Evolutionary conservation across 2,888 invertebrate genomes (phyloP).

Genomic region (Acleris laterana): DNA sequence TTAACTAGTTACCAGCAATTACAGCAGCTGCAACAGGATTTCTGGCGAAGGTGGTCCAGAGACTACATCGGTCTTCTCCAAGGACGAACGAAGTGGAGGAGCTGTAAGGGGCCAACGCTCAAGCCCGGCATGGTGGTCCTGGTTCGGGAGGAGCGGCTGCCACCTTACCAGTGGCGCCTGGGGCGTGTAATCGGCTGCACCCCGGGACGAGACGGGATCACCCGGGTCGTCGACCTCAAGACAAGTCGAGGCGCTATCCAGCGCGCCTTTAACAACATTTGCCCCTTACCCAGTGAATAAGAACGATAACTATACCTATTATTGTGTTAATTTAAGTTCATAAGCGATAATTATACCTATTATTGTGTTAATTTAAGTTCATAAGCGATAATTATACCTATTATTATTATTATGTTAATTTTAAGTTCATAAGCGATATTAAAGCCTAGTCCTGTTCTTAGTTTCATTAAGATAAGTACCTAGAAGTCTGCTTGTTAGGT

Average conservation of each 20-base stretch:
- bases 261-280: constrained; percentile 12
- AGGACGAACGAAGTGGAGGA: constrained; percentile 8
- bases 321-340: too few species aligned
- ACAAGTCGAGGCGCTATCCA: constrained; percentile 6
- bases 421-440: too few species aligned
- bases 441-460: too few species aligned
- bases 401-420: too few species aligned
- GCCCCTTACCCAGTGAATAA: constrained; percentile 1
- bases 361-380: too few species aligned
- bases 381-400: too few species aligned
- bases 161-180: not conserved
- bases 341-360: too few species aligned
- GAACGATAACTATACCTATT: too few species aligned
- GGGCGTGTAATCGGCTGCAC: too few species aligned
- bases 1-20: constrained; percentile 14
- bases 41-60: constrained; percentile 12
- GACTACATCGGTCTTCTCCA: constrained; percentile 13
- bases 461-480: too few species aligned
- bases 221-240: constrained; percentile 4
- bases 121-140: constrained; percentile 7
- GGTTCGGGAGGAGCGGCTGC: constrained; percentile 5
- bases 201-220: constrained; percentile 2
- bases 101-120: constrained; percentile 6
- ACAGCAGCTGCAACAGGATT: constrained; percentile 16
- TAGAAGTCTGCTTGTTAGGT: too few species aligned